Evolutionary conservation across 2,888 invertebrate species (phyloP).

Genomic region (Aelia acuminata): DNA sequence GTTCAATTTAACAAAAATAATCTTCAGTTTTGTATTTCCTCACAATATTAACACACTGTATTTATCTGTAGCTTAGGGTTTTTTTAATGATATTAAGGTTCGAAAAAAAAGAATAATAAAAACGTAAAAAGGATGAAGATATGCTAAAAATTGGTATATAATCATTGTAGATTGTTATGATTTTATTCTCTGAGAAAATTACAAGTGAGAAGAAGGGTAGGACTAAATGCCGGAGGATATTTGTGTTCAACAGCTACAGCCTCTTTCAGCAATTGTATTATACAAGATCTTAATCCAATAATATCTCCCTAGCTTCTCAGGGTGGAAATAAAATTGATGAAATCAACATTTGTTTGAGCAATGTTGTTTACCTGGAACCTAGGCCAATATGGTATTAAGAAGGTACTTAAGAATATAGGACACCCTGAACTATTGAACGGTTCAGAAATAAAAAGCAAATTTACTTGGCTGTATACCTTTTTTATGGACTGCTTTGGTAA

Average conservation of each 20-base stretch:
- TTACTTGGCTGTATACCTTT: no score
- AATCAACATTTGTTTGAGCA: neutral
- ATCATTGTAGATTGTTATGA: neutral
- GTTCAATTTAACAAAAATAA: no score
- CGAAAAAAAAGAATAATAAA: no score
- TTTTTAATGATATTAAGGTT: no score
- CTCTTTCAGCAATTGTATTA: neutral
- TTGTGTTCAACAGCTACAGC: neutral
- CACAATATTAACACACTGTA: no score
- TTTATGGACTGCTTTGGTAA: no score
- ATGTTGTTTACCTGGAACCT: neutral
- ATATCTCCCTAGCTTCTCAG: neutral
- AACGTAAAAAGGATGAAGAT: no score
- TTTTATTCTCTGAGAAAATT: neutral
- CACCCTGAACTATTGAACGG: neutral
- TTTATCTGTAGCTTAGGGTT: no score
- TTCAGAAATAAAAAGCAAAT: no score
- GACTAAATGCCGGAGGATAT: conserved; percentile 13
- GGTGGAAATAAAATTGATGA: neutral
- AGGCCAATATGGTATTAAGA: neutral
- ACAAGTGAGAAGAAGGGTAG: neutral
- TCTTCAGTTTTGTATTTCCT: no score
- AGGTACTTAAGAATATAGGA: neutral
- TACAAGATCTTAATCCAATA: conserved; percentile 17
- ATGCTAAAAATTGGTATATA: neutral